These are phyloP conservation scores for Cryptocephalus primarius DNA, from an alignment of 2,888 invertebrate species.

Conservation along the genomic window DNA sequence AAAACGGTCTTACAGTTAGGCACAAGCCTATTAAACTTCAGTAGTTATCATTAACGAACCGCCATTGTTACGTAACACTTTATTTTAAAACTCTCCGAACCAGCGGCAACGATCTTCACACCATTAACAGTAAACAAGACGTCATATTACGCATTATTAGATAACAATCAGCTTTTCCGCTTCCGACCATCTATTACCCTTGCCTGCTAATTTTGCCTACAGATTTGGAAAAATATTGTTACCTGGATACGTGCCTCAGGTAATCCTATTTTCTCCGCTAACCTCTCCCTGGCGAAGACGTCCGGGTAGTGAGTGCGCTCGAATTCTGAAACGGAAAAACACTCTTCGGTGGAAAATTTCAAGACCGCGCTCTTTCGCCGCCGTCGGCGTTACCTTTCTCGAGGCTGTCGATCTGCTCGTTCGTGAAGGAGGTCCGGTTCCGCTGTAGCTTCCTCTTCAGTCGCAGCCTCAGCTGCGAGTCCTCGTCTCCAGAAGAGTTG, in stretches of 20 bases:
- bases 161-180: too few species aligned
- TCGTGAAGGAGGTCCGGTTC: slow-evolving; percentile 96
- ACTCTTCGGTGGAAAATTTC: background rate
- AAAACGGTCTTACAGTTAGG: too few species aligned
- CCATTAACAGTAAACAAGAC: too few species aligned
- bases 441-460: slow-evolving; percentile 94
- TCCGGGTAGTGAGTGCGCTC: slow-evolving; percentile 96
- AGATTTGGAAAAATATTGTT: slow-evolving; percentile 44
- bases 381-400: slow-evolving; percentile 73
- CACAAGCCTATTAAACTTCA: too few species aligned
- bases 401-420: slow-evolving; percentile 96
- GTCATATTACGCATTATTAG: too few species aligned
- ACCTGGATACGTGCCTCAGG: slow-evolving; percentile 99
- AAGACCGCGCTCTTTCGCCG: too few species aligned
- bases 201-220: background rate
- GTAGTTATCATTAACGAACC: too few species aligned
- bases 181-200: too few species aligned
- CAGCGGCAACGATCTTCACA: too few species aligned
- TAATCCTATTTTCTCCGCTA: slow-evolving; percentile 95
- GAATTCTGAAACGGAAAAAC: slow-evolving; percentile 63
- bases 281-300: slow-evolving; percentile 89
- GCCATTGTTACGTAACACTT: too few species aligned
- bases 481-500: slow-evolving; percentile 81
- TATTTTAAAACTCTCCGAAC: too few species aligned
- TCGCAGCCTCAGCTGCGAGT: slow-evolving; percentile 84